phyloP scores from a whole-genome alignment of 2,113 vertebrate species.

The Collichthys lucidus region DNA sequence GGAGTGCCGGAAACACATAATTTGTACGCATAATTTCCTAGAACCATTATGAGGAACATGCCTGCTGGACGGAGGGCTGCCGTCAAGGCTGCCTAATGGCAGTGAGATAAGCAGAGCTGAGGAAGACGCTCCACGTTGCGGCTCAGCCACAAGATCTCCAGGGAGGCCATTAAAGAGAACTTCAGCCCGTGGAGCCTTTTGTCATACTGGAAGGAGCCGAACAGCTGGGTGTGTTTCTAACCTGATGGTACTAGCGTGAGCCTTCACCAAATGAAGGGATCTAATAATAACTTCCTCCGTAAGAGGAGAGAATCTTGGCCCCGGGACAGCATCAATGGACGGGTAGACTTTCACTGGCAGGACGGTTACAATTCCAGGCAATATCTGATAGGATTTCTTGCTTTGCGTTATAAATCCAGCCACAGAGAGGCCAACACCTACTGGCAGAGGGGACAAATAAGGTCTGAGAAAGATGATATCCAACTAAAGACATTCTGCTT shows the following conservation, averaged over 20 bases:
- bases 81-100: conserved; percentile 51
- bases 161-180: conserved; percentile 57
- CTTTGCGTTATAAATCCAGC: conserved; percentile 5
- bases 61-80: conserved; percentile 20
- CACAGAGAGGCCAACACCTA: conserved; percentile 34
- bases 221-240: conserved; percentile 51
- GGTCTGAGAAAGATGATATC: conserved; percentile 40
- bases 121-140: conserved; percentile 6
- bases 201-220: conserved; percentile 26
- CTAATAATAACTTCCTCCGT: conserved; percentile 69
- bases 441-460: conserved; percentile 30
- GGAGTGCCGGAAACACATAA: conserved; percentile 31
- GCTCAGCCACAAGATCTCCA: conserved; percentile 23
- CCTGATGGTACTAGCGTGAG: conserved; percentile 25
- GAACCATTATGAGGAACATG: conserved; percentile 2
- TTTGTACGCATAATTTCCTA: conserved; percentile 12
- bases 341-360: conserved; percentile 52
- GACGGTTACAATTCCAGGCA: conserved; percentile 37
- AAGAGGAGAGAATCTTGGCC: conserved; percentile 54
- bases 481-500: conserved; percentile 8
- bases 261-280: conserved; percentile 47
- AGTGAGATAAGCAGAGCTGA: conserved; percentile 3
- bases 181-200: conserved; percentile 9
- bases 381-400: conserved; percentile 42
- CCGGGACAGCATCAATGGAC: conserved; percentile 28